Percentiles rank a stretch among this genome's conserved stretches.
Conservation (phyloP, 2,113 vertebrate genomes). For the Lasiurus cinereus region DNA sequence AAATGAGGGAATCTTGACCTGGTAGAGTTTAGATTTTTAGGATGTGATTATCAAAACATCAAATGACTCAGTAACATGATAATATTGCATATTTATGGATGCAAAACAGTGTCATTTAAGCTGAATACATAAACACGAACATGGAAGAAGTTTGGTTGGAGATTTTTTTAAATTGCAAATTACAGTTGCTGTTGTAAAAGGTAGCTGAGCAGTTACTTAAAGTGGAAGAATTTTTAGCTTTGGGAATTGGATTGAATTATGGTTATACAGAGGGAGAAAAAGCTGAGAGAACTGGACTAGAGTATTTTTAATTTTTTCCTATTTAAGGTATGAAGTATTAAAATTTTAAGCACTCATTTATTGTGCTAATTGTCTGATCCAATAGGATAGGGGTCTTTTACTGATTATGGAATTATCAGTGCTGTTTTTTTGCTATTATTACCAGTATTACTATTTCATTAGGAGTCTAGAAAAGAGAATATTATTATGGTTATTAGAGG, state of each 20-base stretch:
- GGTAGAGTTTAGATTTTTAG: slow-evolving; percentile 46
- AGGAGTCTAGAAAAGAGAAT: background rate
- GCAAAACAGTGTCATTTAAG: slow-evolving; percentile 62
- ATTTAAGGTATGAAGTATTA: background rate
- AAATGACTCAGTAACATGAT: slow-evolving; percentile 43
- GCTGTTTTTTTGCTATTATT: background rate
- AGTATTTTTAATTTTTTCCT: background rate
- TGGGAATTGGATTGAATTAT: background rate
- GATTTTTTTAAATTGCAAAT: slow-evolving; percentile 27
- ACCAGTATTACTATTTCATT: background rate
- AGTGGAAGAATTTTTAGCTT: background rate
- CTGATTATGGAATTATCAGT: background rate
- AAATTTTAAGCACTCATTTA: background rate
- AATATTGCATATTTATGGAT: slow-evolving; percentile 66
- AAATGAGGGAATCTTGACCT: slow-evolving; percentile 27
- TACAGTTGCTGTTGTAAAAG: background rate
- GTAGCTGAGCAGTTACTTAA: slow-evolving; percentile 16
- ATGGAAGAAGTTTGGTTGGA: slow-evolving; percentile 42
- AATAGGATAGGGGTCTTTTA: background rate
- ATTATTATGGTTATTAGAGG: background rate
- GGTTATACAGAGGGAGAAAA: background rate
- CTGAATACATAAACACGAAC: slow-evolving; percentile 52
- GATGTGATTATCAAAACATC: slow-evolving; percentile 49
- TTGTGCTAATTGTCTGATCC: background rate
- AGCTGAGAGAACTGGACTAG: background rate